These are phyloP conservation scores for Acronicta aceris DNA, from an alignment of 2,888 invertebrate genomes.

Conservation along the genomic window DNA sequence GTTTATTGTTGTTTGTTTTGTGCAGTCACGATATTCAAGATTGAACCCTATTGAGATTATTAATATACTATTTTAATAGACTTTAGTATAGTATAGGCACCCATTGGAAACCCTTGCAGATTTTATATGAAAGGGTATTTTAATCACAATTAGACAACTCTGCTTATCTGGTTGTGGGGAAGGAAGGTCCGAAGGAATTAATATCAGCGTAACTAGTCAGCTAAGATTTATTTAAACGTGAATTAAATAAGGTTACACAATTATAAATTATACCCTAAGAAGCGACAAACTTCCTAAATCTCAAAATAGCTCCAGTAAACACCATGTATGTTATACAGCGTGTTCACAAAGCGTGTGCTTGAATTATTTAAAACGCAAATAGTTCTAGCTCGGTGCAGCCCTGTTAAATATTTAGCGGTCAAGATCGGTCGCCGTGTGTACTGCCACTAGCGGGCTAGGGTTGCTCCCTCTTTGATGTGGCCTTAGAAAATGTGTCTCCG, in stretches of 20 bases:
- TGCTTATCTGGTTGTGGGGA: too few relatives aligned
- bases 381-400: constrained; percentile 6
- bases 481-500: neutral
- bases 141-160: too few relatives aligned
- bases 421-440: constrained; percentile 12
- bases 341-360: constrained; percentile 13
- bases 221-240: too few relatives aligned
- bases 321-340: constrained; percentile 6
- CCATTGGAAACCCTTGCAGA: too few relatives aligned
- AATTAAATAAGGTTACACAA: too few relatives aligned
- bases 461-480: constrained; percentile 3
- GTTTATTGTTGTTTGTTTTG: constrained; percentile 38
- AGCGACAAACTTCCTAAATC: constrained; percentile 9
- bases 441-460: neutral
- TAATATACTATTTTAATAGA: neutral
- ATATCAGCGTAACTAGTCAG: too few relatives aligned
- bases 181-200: too few relatives aligned
- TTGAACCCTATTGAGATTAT: too few relatives aligned
- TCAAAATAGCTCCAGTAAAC: constrained; percentile 7
- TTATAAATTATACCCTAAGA: neutral
- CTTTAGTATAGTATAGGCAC: neutral
- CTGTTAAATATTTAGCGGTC: constrained; percentile 18
- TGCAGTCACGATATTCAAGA: constrained; percentile 23
- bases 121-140: too few relatives aligned
- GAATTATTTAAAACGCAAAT: constrained; percentile 27